phyloP scores from a whole-genome alignment of 2,113 vertebrate species.

The Scopus umbretta region DNA sequence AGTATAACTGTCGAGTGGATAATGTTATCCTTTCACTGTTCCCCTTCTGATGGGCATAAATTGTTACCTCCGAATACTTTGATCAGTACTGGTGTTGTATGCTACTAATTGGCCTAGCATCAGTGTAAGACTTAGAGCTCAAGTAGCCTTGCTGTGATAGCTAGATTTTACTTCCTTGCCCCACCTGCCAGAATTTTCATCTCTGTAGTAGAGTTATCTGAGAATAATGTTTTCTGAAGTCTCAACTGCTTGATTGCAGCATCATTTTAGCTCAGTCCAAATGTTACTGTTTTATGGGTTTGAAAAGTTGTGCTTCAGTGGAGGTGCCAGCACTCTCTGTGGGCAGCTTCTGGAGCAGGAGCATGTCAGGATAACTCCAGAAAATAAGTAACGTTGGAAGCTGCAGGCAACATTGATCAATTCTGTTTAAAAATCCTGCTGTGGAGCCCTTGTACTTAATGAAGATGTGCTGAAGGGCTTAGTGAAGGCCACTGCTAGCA shows the following conservation, averaged over 20 bases:
- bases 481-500: not conserved
- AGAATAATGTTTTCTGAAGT: not conserved
- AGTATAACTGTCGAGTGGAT: not conserved
- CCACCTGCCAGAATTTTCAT: not conserved
- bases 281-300: not conserved
- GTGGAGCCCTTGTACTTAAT: not conserved
- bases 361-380: not conserved
- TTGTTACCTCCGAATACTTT: not conserved
- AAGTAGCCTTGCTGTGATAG: not conserved
- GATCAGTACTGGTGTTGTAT: not conserved
- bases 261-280: not conserved
- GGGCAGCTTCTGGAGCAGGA: not conserved
- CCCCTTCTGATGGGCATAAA: not conserved
- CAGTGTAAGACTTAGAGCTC: not conserved
- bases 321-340: not conserved
- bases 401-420: not conserved
- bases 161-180: not conserved
- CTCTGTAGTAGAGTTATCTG: not conserved
- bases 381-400: not conserved
- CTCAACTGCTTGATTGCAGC: not conserved
- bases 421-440: not conserved
- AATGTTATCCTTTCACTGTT: not conserved
- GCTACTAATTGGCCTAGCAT: not conserved
- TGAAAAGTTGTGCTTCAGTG: not conserved
- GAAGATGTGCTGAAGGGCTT: not conserved